These are phyloP conservation scores for Choloepus didactylus DNA, from an alignment of 2,797 vertebrate species.

Conservation along the genomic window DNA sequence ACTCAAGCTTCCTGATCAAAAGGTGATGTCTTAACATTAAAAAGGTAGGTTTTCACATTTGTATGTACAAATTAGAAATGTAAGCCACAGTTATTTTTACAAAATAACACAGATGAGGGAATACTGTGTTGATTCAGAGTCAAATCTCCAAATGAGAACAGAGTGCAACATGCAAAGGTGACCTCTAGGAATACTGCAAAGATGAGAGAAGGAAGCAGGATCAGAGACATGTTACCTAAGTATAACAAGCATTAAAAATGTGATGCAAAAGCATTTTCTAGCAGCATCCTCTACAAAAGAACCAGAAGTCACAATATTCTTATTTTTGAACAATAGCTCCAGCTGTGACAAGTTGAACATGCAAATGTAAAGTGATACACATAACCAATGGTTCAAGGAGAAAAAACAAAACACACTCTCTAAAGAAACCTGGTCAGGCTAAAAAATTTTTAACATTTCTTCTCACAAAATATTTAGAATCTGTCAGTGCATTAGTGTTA, in stretches of 20 bases:
- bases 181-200: slow-evolving; percentile 79
- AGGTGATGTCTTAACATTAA: slow-evolving; percentile 75
- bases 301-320: slow-evolving; percentile 78
- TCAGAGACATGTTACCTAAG: slow-evolving; percentile 68
- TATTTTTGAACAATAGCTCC: slow-evolving; percentile 80
- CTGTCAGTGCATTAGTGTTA: slow-evolving; percentile 92
- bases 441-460: slow-evolving; percentile 87
- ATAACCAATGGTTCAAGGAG: slow-evolving; percentile 85
- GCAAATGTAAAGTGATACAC: slow-evolving; percentile 76
- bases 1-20: slow-evolving; percentile 84
- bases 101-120: slow-evolving; percentile 84
- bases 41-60: slow-evolving; percentile 79
- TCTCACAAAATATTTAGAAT: slow-evolving; percentile 89
- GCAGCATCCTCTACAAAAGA: slow-evolving; percentile 82
- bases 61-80: slow-evolving; percentile 88
- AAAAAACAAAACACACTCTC: slow-evolving; percentile 81
- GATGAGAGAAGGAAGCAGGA: slow-evolving; percentile 85
- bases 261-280: slow-evolving; percentile 82
- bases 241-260: slow-evolving; percentile 67
- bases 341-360: slow-evolving; percentile 84
- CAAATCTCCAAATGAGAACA: slow-evolving; percentile 69
- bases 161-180: slow-evolving; percentile 83
- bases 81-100: slow-evolving; percentile 83
- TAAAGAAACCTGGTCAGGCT: slow-evolving; percentile 84
- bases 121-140: slow-evolving; percentile 79